phyloP scores from a whole-genome alignment of 2,113 vertebrate genomes.

The Rhegmatorhina hoffmannsi region DNA sequence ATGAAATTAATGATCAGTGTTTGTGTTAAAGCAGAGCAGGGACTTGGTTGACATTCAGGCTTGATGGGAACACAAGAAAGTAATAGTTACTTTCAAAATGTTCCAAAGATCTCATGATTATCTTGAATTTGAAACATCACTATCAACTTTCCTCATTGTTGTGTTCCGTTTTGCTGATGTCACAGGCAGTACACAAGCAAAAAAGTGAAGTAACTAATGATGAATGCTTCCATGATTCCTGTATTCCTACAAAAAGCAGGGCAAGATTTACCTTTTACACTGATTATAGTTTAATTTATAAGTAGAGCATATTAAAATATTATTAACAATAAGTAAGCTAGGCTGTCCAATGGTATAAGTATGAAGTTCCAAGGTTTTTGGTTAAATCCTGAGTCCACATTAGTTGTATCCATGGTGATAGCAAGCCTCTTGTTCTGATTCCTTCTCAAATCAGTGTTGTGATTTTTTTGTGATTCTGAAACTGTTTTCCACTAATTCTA shows the following conservation, averaged over 20 bases:
- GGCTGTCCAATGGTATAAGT: neutral
- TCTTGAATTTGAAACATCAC: neutral
- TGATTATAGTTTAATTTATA: neutral
- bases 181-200: neutral
- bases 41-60: neutral
- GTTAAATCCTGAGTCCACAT: neutral
- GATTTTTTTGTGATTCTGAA: constrained; percentile 30
- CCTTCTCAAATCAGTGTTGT: constrained; percentile 5
- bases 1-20: neutral
- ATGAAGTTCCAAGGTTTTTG: neutral
- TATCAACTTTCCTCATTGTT: neutral
- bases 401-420: constrained; percentile 43
- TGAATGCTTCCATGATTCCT: neutral
- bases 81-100: neutral
- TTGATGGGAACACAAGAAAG: neutral
- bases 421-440: neutral
- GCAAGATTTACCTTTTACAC: neutral
- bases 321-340: neutral
- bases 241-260: neutral
- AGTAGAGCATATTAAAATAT: neutral
- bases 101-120: neutral
- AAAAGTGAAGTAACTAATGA: neutral
- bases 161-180: neutral
- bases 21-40: neutral
- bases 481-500: neutral